Evolutionary conservation across 2,888 invertebrate species (phyloP).

Genomic region (Chironomus riparius): DNA sequence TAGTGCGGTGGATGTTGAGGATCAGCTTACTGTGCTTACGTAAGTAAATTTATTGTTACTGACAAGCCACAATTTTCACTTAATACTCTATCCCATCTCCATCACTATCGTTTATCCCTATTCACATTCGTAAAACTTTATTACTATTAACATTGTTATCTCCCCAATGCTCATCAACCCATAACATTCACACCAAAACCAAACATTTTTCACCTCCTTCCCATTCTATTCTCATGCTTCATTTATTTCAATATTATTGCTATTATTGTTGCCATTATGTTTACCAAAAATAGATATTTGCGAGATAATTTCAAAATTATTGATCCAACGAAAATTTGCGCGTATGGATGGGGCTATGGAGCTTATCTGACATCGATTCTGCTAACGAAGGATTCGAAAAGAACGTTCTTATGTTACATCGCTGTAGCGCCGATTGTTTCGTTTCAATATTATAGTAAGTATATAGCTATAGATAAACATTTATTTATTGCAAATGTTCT

Average conservation of each 20-base stretch:
- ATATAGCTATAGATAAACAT: neutral
- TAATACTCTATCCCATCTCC: neutral
- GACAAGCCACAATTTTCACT: no score
- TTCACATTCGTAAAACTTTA: no score
- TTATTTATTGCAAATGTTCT: no score
- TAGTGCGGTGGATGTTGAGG: constrained; percentile 66
- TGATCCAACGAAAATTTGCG: constrained; percentile 68
- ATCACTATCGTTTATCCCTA: no score
- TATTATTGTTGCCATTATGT: no score
- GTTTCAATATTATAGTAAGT: constrained; percentile 67
- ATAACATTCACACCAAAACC: no score
- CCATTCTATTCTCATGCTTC: neutral
- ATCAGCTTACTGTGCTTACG: constrained; percentile 61
- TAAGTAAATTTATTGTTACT: constrained; percentile 36
- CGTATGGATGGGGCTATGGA: constrained; percentile 81
- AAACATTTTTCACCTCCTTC: no score
- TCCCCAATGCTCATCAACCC: no score
- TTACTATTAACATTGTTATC: no score
- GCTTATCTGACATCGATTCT: constrained; percentile 76
- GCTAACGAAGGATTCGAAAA: constrained; percentile 63
- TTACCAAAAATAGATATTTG: constrained; percentile 50
- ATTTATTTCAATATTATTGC: no score
- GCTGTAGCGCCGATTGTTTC: constrained; percentile 81
- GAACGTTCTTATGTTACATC: constrained; percentile 75
- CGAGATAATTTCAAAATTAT: constrained; percentile 72